Conservation (phyloP, 2,888 invertebrate genomes). For the Alsophila aescularia region DNA sequence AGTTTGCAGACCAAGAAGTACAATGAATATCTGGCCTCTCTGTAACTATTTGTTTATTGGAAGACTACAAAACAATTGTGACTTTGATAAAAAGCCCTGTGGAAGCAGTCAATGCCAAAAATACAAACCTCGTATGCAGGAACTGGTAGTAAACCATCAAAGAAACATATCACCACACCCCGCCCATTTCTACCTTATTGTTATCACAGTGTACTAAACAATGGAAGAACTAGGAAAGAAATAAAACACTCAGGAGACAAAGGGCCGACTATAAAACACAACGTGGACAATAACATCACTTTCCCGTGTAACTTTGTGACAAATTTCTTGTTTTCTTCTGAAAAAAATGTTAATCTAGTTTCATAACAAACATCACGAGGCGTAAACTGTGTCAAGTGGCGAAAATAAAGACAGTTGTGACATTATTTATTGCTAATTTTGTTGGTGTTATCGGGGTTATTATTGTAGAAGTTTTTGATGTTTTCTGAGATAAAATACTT, state of each 20-base stretch:
- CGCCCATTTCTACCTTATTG: neutral
- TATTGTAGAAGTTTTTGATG: too few relatives aligned
- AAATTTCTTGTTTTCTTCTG: slow-evolving; percentile 25
- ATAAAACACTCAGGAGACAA: slow-evolving; percentile 17
- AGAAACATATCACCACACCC: neutral
- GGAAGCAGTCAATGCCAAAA: neutral
- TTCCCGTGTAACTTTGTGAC: slow-evolving; percentile 31
- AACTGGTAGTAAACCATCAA: neutral
- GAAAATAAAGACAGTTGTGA: neutral
- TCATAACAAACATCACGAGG: slow-evolving; percentile 27
- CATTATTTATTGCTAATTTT: neutral
- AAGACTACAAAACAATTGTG: too few relatives aligned
- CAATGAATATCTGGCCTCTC: too few relatives aligned
- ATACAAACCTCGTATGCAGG: neutral
- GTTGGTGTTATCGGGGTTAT: neutral
- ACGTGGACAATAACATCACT: slow-evolving; percentile 24
- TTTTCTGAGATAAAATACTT: too few relatives aligned
- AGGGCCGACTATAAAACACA: slow-evolving; percentile 25
- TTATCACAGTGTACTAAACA: slow-evolving; percentile 2
- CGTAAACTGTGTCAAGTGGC: slow-evolving; percentile 25
- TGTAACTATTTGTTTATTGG: too few relatives aligned
- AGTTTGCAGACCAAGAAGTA: too few relatives aligned
- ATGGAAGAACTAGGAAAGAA: slow-evolving; percentile 16
- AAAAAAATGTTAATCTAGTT: slow-evolving; percentile 32
- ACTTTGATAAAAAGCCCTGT: too few relatives aligned